These are phyloP conservation scores for Drosophila cracens DNA, from an alignment of 2,888 invertebrate genomes.

Conservation along the genomic window DNA sequence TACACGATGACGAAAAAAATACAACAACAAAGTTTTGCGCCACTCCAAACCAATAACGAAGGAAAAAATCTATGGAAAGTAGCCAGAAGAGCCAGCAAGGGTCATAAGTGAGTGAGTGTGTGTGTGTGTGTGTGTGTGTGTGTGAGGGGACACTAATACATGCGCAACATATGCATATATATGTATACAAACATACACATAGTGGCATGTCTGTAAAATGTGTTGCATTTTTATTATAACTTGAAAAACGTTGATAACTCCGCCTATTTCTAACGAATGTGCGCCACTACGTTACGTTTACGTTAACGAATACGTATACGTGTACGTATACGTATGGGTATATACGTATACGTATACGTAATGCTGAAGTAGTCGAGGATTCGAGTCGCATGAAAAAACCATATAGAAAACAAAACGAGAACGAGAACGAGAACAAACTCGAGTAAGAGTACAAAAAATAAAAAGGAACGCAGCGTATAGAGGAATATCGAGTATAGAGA, in stretches of 20 bases:
- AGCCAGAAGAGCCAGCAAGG: slow-evolving; percentile 64
- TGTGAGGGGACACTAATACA: slow-evolving; percentile 22
- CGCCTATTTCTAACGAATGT: slow-evolving; percentile 83
- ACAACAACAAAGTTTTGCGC: slow-evolving; percentile 58
- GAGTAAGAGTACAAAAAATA: background rate
- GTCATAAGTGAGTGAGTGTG: slow-evolving; percentile 46
- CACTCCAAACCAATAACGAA: slow-evolving; percentile 81
- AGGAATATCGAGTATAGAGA: slow-evolving; percentile 72
- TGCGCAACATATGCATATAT: slow-evolving; percentile 29
- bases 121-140: slow-evolving; percentile 36
- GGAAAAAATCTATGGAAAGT: slow-evolving; percentile 83
- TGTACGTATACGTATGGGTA: slow-evolving; percentile 61
- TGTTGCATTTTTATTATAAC: slow-evolving; percentile 84
- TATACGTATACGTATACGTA: slow-evolving; percentile 53
- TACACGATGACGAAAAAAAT: slow-evolving; percentile 36
- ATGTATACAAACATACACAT: slow-evolving; percentile 23
- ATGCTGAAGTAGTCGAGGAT: slow-evolving; percentile 51
- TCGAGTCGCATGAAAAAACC: slow-evolving; percentile 23
- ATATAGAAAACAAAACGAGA: slow-evolving; percentile 14
- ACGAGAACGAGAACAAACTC: slow-evolving; percentile 6
- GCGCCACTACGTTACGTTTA: slow-evolving; percentile 57
- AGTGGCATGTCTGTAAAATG: slow-evolving; percentile 77
- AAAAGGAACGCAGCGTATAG: slow-evolving; percentile 29
- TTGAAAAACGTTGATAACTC: slow-evolving; percentile 84
- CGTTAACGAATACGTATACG: slow-evolving; percentile 57